Percentiles rank a stretch among this genome's conserved stretches.
phyloP scores from a whole-genome alignment of 2,113 vertebrate genomes.

The Phylloscopus trochilus region DNA sequence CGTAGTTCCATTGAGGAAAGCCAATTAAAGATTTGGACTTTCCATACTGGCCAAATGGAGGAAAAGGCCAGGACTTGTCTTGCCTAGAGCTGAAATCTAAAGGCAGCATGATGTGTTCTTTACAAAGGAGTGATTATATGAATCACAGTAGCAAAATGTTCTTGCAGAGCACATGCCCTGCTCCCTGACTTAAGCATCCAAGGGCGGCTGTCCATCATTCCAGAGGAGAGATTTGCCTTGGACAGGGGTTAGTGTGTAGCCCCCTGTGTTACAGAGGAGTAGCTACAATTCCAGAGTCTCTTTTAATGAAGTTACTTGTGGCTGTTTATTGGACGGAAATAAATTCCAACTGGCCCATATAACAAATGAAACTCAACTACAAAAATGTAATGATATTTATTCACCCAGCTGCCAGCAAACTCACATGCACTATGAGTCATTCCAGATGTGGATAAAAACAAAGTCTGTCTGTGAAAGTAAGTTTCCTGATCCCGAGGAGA shows the following conservation, averaged over 20 bases:
- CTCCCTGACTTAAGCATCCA: background rate
- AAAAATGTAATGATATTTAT: constrained; percentile 79
- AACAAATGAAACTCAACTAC: constrained; percentile 73
- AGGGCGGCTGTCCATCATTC: background rate
- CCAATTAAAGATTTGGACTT: background rate
- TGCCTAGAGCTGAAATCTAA: background rate
- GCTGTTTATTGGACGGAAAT: constrained; percentile 71
- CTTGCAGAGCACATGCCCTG: background rate
- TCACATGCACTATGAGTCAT: constrained; percentile 83
- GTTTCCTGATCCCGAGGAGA: constrained; percentile 72
- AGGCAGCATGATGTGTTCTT: background rate
- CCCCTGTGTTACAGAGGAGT: background rate
- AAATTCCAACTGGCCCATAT: constrained; percentile 73
- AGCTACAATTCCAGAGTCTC: background rate
- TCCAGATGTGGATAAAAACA: constrained; percentile 84
- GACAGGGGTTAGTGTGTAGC: background rate
- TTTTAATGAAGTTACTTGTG: constrained; percentile 54
- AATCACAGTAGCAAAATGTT: constrained; percentile 51
- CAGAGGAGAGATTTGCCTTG: background rate
- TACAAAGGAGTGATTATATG: constrained; percentile 23
- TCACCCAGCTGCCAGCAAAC: constrained; percentile 74
- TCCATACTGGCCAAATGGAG: background rate
- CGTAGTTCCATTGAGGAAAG: background rate
- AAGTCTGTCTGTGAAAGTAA: constrained; percentile 74
- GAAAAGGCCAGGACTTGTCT: background rate